These are phyloP conservation scores for Lymantria dispar DNA, from an alignment of 2,888 invertebrate genomes.

Conservation along the genomic window DNA sequence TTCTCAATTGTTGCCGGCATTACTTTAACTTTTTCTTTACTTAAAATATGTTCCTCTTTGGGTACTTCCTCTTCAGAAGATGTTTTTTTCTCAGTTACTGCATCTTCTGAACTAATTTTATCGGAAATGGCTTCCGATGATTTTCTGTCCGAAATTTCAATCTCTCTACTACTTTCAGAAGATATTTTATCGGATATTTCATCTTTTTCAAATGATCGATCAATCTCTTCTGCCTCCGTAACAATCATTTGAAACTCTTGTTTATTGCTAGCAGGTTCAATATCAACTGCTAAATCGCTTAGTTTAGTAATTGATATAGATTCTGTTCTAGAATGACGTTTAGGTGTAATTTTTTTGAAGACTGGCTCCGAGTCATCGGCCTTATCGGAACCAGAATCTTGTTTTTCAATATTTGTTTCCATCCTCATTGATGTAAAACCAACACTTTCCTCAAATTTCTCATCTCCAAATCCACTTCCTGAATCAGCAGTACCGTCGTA, in stretches of 20 bases:
- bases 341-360: slow-evolving; percentile 73
- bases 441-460: slow-evolving; percentile 75
- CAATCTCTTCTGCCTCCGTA: slow-evolving; percentile 75
- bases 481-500: slow-evolving; percentile 74
- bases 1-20: slow-evolving; percentile 37
- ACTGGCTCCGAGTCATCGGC: slow-evolving; percentile 55
- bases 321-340: slow-evolving; percentile 75
- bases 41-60: slow-evolving; percentile 46
- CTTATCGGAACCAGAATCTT: slow-evolving; percentile 66
- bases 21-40: slow-evolving; percentile 37
- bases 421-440: slow-evolving; percentile 70
- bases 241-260: slow-evolving; percentile 75
- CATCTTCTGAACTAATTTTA: slow-evolving; percentile 77
- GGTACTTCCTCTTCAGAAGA: slow-evolving; percentile 70
- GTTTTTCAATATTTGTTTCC: slow-evolving; percentile 60
- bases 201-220: slow-evolving; percentile 70
- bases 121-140: slow-evolving; percentile 79
- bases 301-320: slow-evolving; percentile 71
- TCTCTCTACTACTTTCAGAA: slow-evolving; percentile 76
- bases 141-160: slow-evolving; percentile 76
- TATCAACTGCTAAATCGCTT: slow-evolving; percentile 62
- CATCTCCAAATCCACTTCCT: slow-evolving; percentile 78
- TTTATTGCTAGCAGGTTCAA: slow-evolving; percentile 52
- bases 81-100: slow-evolving; percentile 76
- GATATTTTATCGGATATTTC: slow-evolving; percentile 77